Base-by-base conservation (phyloP, 2,888 invertebrate species). In the Serripes groenlandicus region DNA sequence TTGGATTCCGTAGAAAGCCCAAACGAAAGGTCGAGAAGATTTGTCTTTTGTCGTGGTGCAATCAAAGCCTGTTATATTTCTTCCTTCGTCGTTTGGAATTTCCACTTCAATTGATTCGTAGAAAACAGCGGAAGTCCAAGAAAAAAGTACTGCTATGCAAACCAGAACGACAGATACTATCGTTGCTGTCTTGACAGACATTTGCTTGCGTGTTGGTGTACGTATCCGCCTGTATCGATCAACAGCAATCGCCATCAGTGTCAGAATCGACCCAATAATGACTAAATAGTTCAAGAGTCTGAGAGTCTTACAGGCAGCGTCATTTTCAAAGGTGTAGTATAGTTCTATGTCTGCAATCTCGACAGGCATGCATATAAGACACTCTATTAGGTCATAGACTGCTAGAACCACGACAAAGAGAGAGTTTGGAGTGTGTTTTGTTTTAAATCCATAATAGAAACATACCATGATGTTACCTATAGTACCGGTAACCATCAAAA, bases 141-240 rank as follows among this genome's bases (percentile, higher is more conserved):
- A 88, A 23, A 88, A 42, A 34, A 86, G 42, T 9, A 86, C 21
- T 1, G 90, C 81, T 3, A 75, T 75, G n/a, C 64, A 64, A 23
- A 74, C n/a, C n/a, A n/a, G n/a, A n/a, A n/a, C n/a, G n/a, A n/a
- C n/a, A n/a, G n/a, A n/a, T n/a, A n/a, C n/a, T n/a, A 79, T 23
- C 58, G 89, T 90, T 7, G 87, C 85, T 32, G 85, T 73, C 32
- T 75, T 79, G 1, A 87, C 42, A 3, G 83, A 78, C 69, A 92
- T 87, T 64, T 92, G 92, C 11, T 73, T 72, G 26, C 81, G 68
- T 5, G 90, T 83, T 2, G 90, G 90, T 42, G 75, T 86, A 58
- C 91, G 90, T 23, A 92, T 87, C 60, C 91, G 90, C 66, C 87
- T 76, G 78, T 85, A 92, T 7, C 92, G 79, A 64, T 92, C 91